Evolutionary conservation across 2,113 vertebrate species (phyloP).

Genomic region (Pampusana beccarii): DNA sequence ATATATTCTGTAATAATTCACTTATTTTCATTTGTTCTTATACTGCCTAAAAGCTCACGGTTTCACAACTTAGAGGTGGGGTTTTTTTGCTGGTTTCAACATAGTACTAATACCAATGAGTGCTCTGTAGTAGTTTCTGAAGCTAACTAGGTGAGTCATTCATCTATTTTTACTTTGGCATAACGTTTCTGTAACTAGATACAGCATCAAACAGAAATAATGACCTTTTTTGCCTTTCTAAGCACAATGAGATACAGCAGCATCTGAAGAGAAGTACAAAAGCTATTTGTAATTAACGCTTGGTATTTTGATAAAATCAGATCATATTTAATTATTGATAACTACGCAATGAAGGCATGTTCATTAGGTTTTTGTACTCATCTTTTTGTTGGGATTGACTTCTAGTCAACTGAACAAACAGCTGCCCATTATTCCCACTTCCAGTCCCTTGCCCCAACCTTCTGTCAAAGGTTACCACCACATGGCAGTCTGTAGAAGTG

Average conservation of each 20-base stretch:
- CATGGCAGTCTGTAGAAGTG: background rate
- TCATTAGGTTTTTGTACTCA: background rate
- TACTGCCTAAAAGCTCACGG: background rate
- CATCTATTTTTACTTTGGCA: background rate
- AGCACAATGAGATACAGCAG: background rate
- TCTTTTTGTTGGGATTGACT: background rate
- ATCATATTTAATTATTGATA: background rate
- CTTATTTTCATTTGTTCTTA: background rate
- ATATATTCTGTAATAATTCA: background rate
- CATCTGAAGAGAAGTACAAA: background rate
- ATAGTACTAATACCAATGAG: background rate
- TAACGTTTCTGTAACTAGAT: background rate
- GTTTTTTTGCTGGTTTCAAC: background rate
- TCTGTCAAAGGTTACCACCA: background rate
- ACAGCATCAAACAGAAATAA: background rate
- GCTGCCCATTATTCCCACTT: background rate
- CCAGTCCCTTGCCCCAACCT: background rate
- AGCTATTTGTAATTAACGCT: background rate
- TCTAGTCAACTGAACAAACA: background rate
- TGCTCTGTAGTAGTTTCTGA: background rate
- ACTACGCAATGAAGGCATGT: background rate
- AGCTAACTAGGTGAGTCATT: background rate
- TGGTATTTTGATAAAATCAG: background rate
- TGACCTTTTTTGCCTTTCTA: background rate
- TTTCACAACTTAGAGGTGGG: background rate